These are phyloP conservation scores for Rhinogobius similis DNA, from an alignment of 2,113 vertebrate genomes.

Conservation along the genomic window DNA sequence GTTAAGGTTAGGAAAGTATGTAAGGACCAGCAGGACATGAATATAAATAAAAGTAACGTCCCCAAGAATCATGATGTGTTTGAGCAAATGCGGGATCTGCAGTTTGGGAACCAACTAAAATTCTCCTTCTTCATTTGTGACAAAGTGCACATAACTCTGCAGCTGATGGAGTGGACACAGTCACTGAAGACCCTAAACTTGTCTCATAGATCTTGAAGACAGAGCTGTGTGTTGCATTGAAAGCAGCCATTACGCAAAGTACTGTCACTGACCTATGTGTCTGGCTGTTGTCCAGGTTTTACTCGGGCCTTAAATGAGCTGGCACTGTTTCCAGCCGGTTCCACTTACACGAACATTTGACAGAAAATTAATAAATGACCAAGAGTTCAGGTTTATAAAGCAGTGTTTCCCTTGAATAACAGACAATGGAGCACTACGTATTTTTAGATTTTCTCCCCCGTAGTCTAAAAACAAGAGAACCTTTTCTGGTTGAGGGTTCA, in stretches of 20 bases:
- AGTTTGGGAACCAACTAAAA: background rate
- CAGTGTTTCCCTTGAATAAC: background rate
- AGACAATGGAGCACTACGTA: background rate
- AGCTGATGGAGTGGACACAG: background rate
- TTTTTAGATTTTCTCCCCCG: background rate
- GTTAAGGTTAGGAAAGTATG: no score
- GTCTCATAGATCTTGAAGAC: background rate
- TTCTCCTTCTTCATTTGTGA: background rate
- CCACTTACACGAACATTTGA: background rate
- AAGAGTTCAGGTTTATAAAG: background rate
- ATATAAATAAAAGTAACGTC: no score
- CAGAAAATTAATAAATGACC: background rate
- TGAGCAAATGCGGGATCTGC: background rate
- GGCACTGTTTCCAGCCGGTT: background rate
- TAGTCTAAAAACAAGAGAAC: background rate
- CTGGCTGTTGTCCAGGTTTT: background rate
- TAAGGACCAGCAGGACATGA: no score
- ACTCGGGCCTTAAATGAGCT: background rate
- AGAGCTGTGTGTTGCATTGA: background rate
- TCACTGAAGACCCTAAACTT: background rate
- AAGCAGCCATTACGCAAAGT: background rate
- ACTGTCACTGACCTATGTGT: slow-evolving; percentile 3
- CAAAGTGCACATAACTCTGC: background rate
- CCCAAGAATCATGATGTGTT: background rate
- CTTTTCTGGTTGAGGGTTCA: background rate